Evolutionary conservation across 2,113 vertebrate species (phyloP).

Genomic region (Pogona vitticeps): DNA sequence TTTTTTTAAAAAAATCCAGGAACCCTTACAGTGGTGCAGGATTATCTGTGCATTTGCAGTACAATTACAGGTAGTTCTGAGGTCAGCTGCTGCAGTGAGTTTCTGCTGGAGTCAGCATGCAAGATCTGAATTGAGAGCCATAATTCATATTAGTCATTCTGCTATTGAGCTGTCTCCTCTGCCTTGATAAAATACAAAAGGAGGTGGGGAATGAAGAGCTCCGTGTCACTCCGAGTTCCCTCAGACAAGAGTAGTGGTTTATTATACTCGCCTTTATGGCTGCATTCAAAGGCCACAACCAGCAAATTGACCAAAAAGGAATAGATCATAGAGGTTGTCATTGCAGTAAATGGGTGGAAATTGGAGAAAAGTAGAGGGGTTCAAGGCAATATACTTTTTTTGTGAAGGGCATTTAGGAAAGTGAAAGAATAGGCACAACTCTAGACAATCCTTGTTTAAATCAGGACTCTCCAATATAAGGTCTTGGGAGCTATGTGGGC

Average conservation of each 20-base stretch:
- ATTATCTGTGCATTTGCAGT: background rate
- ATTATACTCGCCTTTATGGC: background rate
- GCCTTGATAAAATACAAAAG: accelerated
- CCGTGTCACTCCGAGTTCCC: accelerated
- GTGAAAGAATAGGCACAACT: background rate
- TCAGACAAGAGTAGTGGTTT: background rate
- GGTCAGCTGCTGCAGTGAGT: accelerated
- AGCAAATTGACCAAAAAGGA: constrained; percentile 3
- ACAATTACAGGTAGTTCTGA: background rate
- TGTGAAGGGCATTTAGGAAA: background rate
- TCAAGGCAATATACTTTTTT: background rate
- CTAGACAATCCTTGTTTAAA: background rate
- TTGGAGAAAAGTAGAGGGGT: background rate
- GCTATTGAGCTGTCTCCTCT: background rate
- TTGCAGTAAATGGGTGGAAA: background rate
- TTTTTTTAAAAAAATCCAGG: too few species aligned
- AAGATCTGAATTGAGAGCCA: background rate
- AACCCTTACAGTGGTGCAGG: background rate
- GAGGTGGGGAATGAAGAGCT: background rate
- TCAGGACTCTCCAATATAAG: background rate
- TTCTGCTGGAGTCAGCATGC: background rate
- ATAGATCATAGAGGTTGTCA: background rate
- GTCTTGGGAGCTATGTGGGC: background rate
- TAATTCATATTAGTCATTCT: background rate
- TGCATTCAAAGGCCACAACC: background rate